These are phyloP conservation scores for Petrocephalus sullivani DNA, from an alignment of 2,797 vertebrate genomes.

Conservation along the genomic window DNA sequence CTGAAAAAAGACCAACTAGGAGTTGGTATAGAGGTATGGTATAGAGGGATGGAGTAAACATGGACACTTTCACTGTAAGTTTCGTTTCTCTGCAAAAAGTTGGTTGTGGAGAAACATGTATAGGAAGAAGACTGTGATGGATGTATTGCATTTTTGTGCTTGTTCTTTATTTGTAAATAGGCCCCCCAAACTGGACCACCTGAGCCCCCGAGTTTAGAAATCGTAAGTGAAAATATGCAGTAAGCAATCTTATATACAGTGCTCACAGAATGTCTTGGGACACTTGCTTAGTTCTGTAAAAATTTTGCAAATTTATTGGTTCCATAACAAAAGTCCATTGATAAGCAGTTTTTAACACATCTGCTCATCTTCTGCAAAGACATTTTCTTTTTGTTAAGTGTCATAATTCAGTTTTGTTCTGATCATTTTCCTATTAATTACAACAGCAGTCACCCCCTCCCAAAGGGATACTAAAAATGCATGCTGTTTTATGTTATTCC, in stretches of 20 bases:
- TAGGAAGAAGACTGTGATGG: not conserved
- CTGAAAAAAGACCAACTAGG: not conserved
- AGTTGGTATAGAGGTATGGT: not conserved
- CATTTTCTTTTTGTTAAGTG: not conserved
- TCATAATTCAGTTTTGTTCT: not conserved
- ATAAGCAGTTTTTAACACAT: not conserved
- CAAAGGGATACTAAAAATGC: not conserved
- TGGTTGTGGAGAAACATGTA: not conserved
- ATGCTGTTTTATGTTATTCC: not conserved
- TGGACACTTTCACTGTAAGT: not conserved
- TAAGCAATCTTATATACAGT: not conserved
- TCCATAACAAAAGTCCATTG: not conserved
- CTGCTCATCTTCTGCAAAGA: not conserved
- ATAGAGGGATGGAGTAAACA: too few species aligned
- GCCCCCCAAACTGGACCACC: conserved; percentile 10
- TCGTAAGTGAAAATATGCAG: conserved; percentile 14
- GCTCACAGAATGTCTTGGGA: not conserved
- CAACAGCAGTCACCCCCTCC: not conserved
- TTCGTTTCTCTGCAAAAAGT: not conserved
- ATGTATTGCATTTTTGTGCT: not conserved
- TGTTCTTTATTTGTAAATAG: conserved; percentile 13
- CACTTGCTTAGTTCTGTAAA: not conserved
- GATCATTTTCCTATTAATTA: not conserved
- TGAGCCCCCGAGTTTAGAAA: conserved; percentile 28
- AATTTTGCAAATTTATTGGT: not conserved